Conservation (phyloP, 2,113 vertebrate species). For the Colius striatus region DNA sequence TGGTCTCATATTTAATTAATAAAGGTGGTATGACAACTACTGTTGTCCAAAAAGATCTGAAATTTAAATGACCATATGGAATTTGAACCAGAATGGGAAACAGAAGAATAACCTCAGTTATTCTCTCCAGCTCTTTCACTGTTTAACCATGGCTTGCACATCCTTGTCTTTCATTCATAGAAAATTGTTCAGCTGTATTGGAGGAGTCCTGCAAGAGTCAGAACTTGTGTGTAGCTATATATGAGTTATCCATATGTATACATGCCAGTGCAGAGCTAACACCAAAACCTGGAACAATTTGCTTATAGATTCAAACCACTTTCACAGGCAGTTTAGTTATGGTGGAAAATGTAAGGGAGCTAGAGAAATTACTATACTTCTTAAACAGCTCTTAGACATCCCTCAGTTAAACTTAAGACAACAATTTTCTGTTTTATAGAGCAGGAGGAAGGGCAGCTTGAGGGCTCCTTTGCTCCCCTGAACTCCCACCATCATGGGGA, state of each 20-base stretch:
- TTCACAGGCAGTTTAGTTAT: background rate
- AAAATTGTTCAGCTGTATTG: background rate
- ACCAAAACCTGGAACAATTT: background rate
- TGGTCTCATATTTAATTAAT: background rate
- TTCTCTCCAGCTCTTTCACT: background rate
- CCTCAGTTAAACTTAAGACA: rapidly evolving
- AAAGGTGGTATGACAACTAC: background rate
- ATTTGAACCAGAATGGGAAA: background rate
- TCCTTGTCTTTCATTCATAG: background rate
- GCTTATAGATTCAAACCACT: background rate
- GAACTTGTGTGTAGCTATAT: background rate
- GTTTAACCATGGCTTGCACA: background rate
- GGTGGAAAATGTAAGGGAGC: background rate
- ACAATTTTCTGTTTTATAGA: background rate
- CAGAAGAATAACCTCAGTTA: background rate
- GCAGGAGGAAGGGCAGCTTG: background rate
- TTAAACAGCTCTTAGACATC: background rate
- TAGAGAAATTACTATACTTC: background rate
- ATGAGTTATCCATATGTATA: background rate
- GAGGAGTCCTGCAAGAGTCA: background rate
- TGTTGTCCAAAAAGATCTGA: background rate
- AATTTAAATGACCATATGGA: background rate
- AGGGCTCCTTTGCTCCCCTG: background rate
- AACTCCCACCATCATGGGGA: background rate
- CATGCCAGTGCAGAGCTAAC: background rate